Percentiles rank a stretch among this genome's conserved stretches.
phyloP scores from a whole-genome alignment of 1,140 invertebrate species.

The Lepidurus apus region DNA sequence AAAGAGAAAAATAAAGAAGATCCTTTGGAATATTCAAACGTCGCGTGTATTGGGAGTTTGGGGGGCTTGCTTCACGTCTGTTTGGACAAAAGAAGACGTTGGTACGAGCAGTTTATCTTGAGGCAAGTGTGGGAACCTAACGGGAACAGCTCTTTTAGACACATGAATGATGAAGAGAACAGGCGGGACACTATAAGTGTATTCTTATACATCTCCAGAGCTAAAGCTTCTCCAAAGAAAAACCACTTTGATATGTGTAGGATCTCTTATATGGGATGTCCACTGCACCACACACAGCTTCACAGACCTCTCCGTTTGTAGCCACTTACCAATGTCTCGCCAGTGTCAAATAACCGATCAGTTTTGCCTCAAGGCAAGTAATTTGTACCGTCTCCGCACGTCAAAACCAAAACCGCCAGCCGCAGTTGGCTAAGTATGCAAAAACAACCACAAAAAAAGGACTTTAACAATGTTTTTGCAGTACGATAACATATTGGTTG shows the following conservation, averaged over 20 bases:
- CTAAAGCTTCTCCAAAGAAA: not conserved
- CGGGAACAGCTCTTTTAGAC: conserved; percentile 8
- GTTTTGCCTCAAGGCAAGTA: not conserved
- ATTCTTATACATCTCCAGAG: not conserved
- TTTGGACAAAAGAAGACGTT: not conserved
- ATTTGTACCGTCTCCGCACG: no score
- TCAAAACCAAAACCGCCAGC: no score
- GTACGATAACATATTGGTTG: no score
- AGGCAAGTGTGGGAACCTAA: not conserved
- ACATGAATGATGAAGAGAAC: conserved; percentile 9
- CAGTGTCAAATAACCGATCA: not conserved
- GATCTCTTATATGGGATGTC: not conserved
- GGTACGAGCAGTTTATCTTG: not conserved
- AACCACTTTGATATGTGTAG: not conserved
- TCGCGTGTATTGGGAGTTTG: not conserved
- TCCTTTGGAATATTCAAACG: no score
- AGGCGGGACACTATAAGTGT: not conserved
- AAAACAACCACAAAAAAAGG: no score
- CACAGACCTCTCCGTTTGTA: not conserved
- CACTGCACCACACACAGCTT: not conserved
- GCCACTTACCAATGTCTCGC: not conserved
- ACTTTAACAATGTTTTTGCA: no score
- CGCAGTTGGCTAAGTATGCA: no score
- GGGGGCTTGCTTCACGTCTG: not conserved
- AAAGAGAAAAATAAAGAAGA: no score